Conservation (phyloP, 2,797 vertebrate genomes). For the Tokudaia tokunoshimensis region DNA sequence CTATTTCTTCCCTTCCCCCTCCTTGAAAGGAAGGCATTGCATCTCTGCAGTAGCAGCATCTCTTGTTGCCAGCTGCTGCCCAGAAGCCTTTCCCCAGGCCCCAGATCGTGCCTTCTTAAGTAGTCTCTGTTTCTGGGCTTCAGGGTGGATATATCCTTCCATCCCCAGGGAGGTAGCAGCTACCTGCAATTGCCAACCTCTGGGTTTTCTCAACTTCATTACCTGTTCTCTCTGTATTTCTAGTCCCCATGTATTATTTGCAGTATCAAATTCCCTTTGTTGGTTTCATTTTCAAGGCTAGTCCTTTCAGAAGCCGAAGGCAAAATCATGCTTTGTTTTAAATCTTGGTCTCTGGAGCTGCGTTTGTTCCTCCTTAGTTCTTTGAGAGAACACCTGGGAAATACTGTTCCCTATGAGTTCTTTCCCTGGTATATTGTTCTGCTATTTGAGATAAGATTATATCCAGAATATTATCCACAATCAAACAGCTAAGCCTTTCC, state of each 20-base stretch:
- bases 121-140: background rate
- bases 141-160: background rate
- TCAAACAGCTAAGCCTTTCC: constrained; percentile 8
- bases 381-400: constrained; percentile 39
- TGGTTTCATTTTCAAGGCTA: constrained; percentile 53
- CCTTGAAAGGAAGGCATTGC: background rate
- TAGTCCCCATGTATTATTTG: background rate
- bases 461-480: constrained; percentile 44
- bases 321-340: background rate
- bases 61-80: background rate
- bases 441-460: constrained; percentile 3
- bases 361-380: background rate
- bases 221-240: constrained; percentile 3
- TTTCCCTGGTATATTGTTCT: constrained; percentile 24
- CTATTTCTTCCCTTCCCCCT: background rate
- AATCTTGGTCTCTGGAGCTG: background rate
- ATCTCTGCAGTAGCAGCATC: background rate
- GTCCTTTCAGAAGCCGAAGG: background rate
- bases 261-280: constrained; percentile 20
- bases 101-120: background rate
- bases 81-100: background rate
- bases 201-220: background rate
- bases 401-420: background rate
- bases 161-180: background rate
- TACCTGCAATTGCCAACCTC: background rate